These are phyloP conservation scores for Galaxea fascicularis DNA, from an alignment of 92 coral and sea anemone genomes.

Conservation along the genomic window DNA sequence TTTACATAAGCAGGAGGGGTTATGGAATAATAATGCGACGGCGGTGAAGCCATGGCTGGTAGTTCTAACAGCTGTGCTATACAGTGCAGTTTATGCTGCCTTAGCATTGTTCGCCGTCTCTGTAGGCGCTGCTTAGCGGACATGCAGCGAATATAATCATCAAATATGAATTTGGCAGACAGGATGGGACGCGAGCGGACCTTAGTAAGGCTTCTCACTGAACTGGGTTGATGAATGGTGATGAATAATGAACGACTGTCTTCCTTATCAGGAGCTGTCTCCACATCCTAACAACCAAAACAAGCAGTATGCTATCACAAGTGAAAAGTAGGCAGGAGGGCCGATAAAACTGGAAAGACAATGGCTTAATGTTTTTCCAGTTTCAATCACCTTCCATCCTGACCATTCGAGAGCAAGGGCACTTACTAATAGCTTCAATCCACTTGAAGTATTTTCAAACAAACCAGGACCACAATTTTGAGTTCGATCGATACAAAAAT, in stretches of 20 bases:
- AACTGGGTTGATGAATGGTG: conserved; percentile 97
- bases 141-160: conserved; percentile 99
- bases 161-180: conserved; percentile 97
- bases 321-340: not conserved
- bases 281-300: conserved; percentile 84
- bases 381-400: too few relatives aligned
- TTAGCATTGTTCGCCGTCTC: conserved; percentile 88
- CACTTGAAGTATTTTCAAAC: too few relatives aligned
- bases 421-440: too few relatives aligned
- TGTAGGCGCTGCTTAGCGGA: conserved; percentile 98
- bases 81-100: conserved; percentile 94
- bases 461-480: too few relatives aligned
- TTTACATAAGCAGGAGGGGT: conserved; percentile 93
- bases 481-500: too few relatives aligned
- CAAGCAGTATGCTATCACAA: conserved; percentile 7
- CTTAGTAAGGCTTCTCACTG: conserved; percentile 88
- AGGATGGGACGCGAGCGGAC: conserved; percentile 93
- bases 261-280: conserved; percentile 95
- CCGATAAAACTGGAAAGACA: too few relatives aligned
- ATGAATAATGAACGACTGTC: conserved; percentile 99
- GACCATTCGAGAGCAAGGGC: too few relatives aligned
- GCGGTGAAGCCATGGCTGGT: conserved; percentile 97
- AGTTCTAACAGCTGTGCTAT: conserved; percentile 97
- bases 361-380: too few relatives aligned
- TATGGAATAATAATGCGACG: conserved; percentile 89